Percentiles rank a stretch among this genome's conserved stretches.
phyloP scores from a whole-genome alignment of 2,888 invertebrate species.

The Operophtera brumata region DNA sequence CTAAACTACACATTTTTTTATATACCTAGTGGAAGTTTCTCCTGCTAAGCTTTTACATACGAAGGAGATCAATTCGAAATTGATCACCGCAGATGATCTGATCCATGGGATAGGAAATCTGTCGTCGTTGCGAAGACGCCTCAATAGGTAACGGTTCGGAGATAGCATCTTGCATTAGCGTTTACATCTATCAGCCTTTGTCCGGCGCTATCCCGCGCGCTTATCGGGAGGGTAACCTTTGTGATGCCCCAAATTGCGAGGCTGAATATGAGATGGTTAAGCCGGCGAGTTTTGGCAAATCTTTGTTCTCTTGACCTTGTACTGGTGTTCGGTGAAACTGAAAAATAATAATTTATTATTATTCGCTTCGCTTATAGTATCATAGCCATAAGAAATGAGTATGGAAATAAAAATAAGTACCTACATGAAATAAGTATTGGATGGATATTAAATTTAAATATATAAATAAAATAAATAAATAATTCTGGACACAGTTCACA shows the following conservation, averaged over 20 bases:
- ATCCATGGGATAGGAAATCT: conserved; percentile 6
- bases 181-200: conserved; percentile 50
- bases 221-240: conserved; percentile 36
- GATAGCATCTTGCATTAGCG: conserved; percentile 37
- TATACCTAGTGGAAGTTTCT: too few relatives aligned
- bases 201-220: conserved; percentile 39
- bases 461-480: too few relatives aligned
- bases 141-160: conserved; percentile 13
- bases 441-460: too few relatives aligned
- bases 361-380: too few relatives aligned
- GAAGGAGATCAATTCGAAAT: background rate
- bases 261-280: background rate
- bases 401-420: too few relatives aligned
- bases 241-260: background rate
- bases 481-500: too few relatives aligned
- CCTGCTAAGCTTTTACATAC: background rate
- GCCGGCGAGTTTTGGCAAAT: background rate
- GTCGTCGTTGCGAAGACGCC: conserved; percentile 10
- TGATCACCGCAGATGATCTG: conserved; percentile 1
- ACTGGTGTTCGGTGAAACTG: background rate
- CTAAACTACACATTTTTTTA: too few relatives aligned
- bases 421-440: too few relatives aligned
- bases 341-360: too few relatives aligned
- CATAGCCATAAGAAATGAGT: too few relatives aligned
- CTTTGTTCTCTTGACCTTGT: background rate